Percentiles rank a stretch among this genome's conserved stretches.
phyloP scores from a whole-genome alignment of 1,140 invertebrate species.

The Pentalonia nigronervosa region DNA sequence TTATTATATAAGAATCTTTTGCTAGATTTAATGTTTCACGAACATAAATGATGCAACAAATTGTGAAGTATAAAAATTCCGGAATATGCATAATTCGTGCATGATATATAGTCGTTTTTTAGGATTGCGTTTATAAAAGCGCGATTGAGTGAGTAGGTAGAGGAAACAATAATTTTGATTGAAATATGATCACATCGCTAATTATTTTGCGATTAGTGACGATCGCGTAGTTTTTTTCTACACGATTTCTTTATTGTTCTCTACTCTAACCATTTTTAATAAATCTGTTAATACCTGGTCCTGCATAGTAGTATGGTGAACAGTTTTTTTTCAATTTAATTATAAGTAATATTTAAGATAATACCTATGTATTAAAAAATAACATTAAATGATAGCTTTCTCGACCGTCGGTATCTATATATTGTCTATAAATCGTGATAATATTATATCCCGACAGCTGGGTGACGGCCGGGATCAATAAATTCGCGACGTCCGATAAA shows the following conservation, averaged over 20 bases:
- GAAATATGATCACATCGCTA: neutral
- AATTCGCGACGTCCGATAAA: neutral
- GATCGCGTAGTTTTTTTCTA: neutral
- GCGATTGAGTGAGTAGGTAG: neutral
- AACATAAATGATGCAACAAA: neutral
- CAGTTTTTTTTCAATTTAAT: neutral
- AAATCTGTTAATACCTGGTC: neutral
- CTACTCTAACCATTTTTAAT: neutral
- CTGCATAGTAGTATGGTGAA: neutral
- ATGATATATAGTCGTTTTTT: neutral
- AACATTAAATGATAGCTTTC: neutral
- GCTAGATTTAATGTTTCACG: neutral
- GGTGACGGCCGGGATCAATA: neutral
- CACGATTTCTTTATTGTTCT: neutral
- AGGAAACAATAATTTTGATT: neutral
- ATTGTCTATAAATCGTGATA: neutral
- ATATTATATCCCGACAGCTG: neutral
- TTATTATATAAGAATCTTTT: neutral
- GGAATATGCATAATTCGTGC: neutral
- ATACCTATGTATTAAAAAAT: neutral
- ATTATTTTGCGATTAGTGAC: neutral
- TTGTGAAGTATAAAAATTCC: neutral
- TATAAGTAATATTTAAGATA: neutral
- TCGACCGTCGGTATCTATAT: neutral
- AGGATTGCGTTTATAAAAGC: neutral